Conservation (phyloP, 2,888 invertebrate species). For the Brassicogethes aeneus region DNA sequence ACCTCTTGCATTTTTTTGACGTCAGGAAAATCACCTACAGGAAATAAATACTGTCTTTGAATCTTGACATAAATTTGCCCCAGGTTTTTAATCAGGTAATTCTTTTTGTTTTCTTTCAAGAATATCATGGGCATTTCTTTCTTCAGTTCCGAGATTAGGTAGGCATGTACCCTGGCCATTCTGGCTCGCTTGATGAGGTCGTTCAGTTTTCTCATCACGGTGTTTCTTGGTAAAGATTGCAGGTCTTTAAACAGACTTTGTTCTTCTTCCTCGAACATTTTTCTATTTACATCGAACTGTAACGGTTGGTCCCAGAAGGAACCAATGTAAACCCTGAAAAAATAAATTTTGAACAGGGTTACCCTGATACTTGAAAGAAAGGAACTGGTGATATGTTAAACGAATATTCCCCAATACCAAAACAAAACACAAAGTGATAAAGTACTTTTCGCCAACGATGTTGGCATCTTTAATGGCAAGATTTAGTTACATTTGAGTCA, state of each 20-base stretch:
- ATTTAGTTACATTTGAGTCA: no score
- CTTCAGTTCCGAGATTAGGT: slow-evolving; percentile 80
- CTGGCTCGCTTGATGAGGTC: not conserved
- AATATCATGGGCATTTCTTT: slow-evolving; percentile 94
- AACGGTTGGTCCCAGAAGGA: slow-evolving; percentile 96
- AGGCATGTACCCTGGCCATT: slow-evolving; percentile 91
- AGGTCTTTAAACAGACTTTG: not conserved
- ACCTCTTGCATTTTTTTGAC: slow-evolving; percentile 83
- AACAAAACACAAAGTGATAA: no score
- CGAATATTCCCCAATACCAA: no score
- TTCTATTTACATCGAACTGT: slow-evolving; percentile 49
- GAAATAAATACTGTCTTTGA: slow-evolving; percentile 83
- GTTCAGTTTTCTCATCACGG: not conserved
- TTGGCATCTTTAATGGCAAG: no score
- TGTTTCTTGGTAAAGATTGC: slow-evolving; percentile 1
- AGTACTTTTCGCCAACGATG: no score
- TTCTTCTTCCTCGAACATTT: not conserved
- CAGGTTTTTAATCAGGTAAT: slow-evolving; percentile 47
- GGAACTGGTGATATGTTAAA: no score
- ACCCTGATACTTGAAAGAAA: no score
- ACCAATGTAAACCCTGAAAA: slow-evolving; percentile 90
- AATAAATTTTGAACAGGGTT: no score
- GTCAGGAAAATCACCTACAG: slow-evolving; percentile 92
- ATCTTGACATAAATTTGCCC: slow-evolving; percentile 40
- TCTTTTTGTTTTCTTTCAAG: slow-evolving; percentile 89